A percentile compares a stretch with the other conserved stretches of the same genome.
Conservation (phyloP, 2,888 invertebrate genomes). For the Mycalesis mineus region DNA sequence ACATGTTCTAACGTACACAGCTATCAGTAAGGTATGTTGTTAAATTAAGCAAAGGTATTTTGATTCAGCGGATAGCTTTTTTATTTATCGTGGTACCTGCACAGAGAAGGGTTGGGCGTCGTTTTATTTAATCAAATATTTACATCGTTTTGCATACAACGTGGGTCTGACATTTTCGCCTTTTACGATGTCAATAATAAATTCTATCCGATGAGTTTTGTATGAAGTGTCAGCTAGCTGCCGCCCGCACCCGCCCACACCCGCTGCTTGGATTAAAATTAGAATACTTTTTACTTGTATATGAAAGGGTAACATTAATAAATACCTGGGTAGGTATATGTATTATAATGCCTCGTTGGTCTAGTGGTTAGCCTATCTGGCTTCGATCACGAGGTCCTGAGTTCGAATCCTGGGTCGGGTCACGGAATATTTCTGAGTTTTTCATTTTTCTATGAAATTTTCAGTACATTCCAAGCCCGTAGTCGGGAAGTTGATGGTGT, state of each 20-base stretch:
- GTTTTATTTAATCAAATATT: constrained; percentile 59
- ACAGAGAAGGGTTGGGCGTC: constrained; percentile 23
- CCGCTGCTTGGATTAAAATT: not conserved
- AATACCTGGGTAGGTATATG: not conserved
- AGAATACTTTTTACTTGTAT: not conserved
- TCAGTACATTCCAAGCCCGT: too few species aligned
- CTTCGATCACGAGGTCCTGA: too few species aligned
- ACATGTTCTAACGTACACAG: too few species aligned
- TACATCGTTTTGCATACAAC: constrained; percentile 48
- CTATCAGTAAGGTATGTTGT: not conserved
- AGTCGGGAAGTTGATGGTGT: too few species aligned
- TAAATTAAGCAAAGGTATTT: not conserved
- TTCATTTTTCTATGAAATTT: too few species aligned
- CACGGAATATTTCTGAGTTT: too few species aligned
- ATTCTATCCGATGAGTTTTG: constrained; percentile 40
- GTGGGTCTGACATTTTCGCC: constrained; percentile 62
- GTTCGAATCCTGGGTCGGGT: too few species aligned
- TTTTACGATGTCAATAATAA: constrained; percentile 60
- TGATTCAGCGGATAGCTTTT: not conserved
- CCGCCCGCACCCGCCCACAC: not conserved
- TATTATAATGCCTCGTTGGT: too few species aligned
- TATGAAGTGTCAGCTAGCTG: constrained; percentile 16
- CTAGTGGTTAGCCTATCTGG: too few species aligned
- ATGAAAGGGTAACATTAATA: not conserved
- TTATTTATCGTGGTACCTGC: not conserved